phyloP scores from a whole-genome alignment of 1,140 invertebrate genomes.

The Gonioctena quinquepunctata region DNA sequence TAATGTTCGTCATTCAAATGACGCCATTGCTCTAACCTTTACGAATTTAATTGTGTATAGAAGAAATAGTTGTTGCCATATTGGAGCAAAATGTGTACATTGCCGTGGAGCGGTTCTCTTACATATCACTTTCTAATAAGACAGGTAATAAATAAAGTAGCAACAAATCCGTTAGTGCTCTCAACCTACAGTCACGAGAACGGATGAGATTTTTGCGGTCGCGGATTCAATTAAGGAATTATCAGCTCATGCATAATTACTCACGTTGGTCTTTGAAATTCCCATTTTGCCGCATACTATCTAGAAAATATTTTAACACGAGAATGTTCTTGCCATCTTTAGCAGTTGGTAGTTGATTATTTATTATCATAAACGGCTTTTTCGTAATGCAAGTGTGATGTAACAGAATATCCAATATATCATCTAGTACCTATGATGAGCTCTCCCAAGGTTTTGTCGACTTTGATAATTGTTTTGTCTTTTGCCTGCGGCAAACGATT shows the following conservation, averaged over 20 bases:
- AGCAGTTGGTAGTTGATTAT: neutral
- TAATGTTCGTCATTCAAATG: too few relatives aligned
- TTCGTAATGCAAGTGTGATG: too few relatives aligned
- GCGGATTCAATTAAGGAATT: conserved; percentile 26
- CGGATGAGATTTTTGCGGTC: conserved; percentile 18
- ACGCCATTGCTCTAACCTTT: neutral
- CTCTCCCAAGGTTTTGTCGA: too few relatives aligned
- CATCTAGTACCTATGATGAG: too few relatives aligned
- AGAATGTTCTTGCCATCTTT: neutral
- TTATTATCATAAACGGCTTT: too few relatives aligned
- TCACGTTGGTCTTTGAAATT: conserved; percentile 18
- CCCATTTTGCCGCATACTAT: neutral
- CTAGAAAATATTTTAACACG: neutral
- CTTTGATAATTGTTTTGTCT: too few relatives aligned
- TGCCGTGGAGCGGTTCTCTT: conserved; percentile 27
- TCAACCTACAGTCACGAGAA: conserved; percentile 29
- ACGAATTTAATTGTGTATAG: neutral
- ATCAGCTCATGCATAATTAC: conserved; percentile 25
- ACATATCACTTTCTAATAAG: conserved; percentile 39
- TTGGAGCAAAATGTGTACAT: neutral
- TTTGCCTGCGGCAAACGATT: too few relatives aligned
- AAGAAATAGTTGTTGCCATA: neutral
- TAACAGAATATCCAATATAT: too few relatives aligned
- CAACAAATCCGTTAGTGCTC: conserved; percentile 28
- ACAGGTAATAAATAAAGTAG: conserved; percentile 35